Evolutionary conservation across 2,797 vertebrate genomes (phyloP).

Genomic region (Adrianichthys oophorus): DNA sequence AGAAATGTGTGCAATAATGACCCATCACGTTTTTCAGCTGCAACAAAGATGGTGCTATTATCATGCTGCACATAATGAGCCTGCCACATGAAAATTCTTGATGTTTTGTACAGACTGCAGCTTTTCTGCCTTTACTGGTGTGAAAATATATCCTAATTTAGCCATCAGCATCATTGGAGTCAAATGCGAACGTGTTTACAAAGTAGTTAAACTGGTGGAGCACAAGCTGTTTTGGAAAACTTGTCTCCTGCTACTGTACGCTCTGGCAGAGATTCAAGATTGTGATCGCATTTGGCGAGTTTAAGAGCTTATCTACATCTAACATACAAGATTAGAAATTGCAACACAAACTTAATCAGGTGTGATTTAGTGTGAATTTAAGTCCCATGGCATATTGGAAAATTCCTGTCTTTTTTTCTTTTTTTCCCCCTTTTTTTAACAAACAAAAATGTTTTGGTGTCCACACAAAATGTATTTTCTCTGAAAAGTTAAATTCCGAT

Average conservation of each 20-base stretch:
- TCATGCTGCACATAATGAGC: constrained; percentile 27
- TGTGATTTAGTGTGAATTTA: constrained; percentile 48
- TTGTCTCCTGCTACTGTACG: background rate
- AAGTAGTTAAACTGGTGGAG: constrained; percentile 5
- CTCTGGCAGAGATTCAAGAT: background rate
- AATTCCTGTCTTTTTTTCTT: constrained; percentile 31
- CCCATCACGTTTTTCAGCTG: constrained; percentile 2
- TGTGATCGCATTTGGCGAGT: constrained; percentile 3
- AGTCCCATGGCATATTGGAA: constrained; percentile 40
- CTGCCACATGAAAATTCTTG: constrained; percentile 13
- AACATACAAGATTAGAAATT: constrained; percentile 1
- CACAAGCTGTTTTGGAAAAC: constrained; percentile 4
- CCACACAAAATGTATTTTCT: too few relatives aligned
- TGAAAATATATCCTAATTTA: constrained; percentile 14
- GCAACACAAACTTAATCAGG: constrained; percentile 11
- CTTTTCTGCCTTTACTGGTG: constrained; percentile 21
- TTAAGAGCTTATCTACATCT: constrained; percentile 6
- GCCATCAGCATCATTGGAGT: constrained; percentile 10
- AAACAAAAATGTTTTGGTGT: constrained; percentile 37
- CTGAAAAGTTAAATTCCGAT: too few relatives aligned
- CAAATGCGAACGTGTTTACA: constrained; percentile 9
- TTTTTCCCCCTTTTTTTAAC: background rate
- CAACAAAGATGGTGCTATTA: constrained; percentile 38
- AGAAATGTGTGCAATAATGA: constrained; percentile 35
- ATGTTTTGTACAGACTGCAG: constrained; percentile 13